Percentiles rank a stretch among this genome's conserved stretches.
These are phyloP conservation scores for Papilio dardanus DNA, from an alignment of 1,140 invertebrate species.

Conservation along the genomic window DNA sequence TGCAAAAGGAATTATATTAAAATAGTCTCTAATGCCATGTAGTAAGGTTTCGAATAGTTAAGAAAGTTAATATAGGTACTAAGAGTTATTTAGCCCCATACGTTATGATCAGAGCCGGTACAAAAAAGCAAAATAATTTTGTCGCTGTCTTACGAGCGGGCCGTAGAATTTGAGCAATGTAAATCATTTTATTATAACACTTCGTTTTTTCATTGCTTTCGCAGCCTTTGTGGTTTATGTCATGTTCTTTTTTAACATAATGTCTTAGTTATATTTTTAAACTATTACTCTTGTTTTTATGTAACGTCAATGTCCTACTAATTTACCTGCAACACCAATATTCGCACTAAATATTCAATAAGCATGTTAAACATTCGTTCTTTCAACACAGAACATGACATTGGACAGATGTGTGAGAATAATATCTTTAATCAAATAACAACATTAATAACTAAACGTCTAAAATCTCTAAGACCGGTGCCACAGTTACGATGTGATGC, in stretches of 20 bases:
- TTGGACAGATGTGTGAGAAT: background rate
- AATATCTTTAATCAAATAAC: background rate
- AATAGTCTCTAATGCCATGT: conserved; percentile 60
- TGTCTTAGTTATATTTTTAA: conserved; percentile 1
- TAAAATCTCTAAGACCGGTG: background rate
- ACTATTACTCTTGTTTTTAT: background rate
- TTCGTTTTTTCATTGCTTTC: conserved; percentile 55
- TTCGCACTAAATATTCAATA: background rate
- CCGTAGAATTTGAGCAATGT: conserved; percentile 74
- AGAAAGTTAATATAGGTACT: conserved; percentile 45
- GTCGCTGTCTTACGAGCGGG: conserved; percentile 61
- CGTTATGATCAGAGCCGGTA: conserved; percentile 70
- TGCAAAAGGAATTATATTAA: conserved; percentile 44
- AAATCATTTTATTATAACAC: conserved; percentile 76
- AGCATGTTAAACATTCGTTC: background rate
- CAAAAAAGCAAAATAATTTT: conserved; percentile 76
- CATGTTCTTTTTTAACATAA: conserved; percentile 40
- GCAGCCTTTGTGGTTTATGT: conserved; percentile 55
- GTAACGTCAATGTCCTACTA: background rate
- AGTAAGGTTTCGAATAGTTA: conserved; percentile 61
- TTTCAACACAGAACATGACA: background rate
- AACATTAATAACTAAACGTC: background rate
- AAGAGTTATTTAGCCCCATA: conserved; percentile 70
- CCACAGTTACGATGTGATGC: conserved; percentile 17
- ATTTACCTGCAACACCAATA: background rate